phyloP scores from a whole-genome alignment of 1,140 invertebrate species.

The Trinorchestia longiramus region DNA sequence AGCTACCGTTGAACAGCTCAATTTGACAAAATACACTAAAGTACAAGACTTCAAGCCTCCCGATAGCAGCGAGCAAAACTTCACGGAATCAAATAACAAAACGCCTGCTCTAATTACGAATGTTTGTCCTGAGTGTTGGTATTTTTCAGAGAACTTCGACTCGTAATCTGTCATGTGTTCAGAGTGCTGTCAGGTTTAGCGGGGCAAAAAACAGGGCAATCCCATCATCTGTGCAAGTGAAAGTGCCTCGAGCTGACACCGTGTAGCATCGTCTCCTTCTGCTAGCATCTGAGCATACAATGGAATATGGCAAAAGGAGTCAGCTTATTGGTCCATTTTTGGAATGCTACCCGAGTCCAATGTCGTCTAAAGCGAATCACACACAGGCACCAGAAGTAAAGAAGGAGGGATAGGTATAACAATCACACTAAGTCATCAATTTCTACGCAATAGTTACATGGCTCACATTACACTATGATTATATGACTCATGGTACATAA shows the following conservation, averaged over 20 bases:
- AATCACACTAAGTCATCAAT: too few relatives aligned
- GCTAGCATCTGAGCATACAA: not conserved
- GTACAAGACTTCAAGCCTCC: not conserved
- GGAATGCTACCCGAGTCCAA: not conserved
- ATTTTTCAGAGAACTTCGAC: not conserved
- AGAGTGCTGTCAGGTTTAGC: not conserved
- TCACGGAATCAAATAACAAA: not conserved
- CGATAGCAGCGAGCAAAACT: not conserved
- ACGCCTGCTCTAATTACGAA: not conserved
- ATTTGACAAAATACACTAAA: too few relatives aligned
- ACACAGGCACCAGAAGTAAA: too few relatives aligned
- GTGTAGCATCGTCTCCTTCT: not conserved
- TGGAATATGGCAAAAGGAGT: too few relatives aligned
- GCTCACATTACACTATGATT: too few relatives aligned
- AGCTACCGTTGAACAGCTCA: too few relatives aligned
- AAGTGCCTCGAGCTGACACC: not conserved
- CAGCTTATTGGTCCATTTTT: too few relatives aligned
- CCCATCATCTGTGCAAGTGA: not conserved
- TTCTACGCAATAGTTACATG: too few relatives aligned
- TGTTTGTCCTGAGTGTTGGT: not conserved
- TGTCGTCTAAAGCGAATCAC: too few relatives aligned
- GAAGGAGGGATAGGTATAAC: too few relatives aligned
- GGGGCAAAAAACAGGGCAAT: not conserved
- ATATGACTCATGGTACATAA: too few relatives aligned
- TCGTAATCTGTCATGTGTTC: not conserved